phyloP scores from a whole-genome alignment of 2,888 invertebrate genomes.

The Coleophora flavipennella region DNA sequence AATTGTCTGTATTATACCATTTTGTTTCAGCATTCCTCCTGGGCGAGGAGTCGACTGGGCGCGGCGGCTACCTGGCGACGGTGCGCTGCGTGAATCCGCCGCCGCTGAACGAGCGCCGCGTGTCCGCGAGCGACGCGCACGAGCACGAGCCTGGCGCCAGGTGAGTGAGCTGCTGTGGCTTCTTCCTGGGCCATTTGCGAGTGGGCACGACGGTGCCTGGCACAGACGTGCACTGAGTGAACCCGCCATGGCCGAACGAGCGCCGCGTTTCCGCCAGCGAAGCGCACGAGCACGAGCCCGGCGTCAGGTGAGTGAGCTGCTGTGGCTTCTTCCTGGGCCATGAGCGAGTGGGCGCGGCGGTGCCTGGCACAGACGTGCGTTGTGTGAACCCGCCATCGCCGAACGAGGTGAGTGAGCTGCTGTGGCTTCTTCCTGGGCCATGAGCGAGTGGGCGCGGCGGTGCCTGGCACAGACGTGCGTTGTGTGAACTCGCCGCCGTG shows the following conservation, averaged over 20 bases:
- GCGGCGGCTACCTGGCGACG: constrained; percentile 61
- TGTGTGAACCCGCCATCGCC: constrained; percentile 28
- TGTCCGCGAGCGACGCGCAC: constrained; percentile 62
- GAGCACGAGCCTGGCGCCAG: constrained; percentile 35
- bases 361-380: too few relatives aligned
- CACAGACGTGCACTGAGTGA: too few relatives aligned
- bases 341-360: too few relatives aligned
- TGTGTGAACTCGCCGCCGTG: constrained; percentile 22
- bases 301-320: constrained; percentile 25
- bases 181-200: too few relatives aligned
- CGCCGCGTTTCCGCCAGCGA: constrained; percentile 63
- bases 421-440: too few relatives aligned
- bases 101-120: constrained; percentile 60
- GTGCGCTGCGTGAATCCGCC: constrained; percentile 68
- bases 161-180: constrained; percentile 10
- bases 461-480: too few relatives aligned
- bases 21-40: constrained; percentile 45
- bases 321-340: too few relatives aligned
- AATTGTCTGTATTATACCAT: too few relatives aligned
- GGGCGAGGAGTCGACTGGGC: constrained; percentile 48
- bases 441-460: too few relatives aligned
- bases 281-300: constrained; percentile 44
- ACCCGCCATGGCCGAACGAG: constrained; percentile 44
- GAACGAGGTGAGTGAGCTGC: constrained; percentile 35
- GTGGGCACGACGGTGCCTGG: too few relatives aligned